Evolutionary conservation across 2,797 vertebrate species (phyloP).

Genomic region (Malacoraja senta): DNA sequence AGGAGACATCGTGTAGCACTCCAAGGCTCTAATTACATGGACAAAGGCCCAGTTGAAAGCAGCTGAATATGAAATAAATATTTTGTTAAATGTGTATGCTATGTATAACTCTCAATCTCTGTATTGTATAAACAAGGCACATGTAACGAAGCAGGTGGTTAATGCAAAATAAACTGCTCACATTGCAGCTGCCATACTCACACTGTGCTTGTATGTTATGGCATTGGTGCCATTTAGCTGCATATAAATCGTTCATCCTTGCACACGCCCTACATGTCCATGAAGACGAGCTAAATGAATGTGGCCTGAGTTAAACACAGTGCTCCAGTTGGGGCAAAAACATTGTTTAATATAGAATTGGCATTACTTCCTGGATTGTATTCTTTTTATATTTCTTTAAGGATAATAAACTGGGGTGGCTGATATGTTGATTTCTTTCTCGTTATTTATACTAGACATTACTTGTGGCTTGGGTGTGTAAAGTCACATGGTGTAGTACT

Average conservation of each 20-base stretch:
- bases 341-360: neutral
- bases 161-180: slow-evolving; percentile 13
- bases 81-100: slow-evolving; percentile 3
- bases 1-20: too few relatives aligned
- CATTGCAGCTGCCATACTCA: slow-evolving; percentile 3
- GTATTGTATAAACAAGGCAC: slow-evolving; percentile 12
- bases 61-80: slow-evolving; percentile 32
- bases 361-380: neutral
- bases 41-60: slow-evolving; percentile 20
- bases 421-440: neutral
- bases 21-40: neutral
- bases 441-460: neutral
- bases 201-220: neutral
- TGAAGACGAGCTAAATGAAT: neutral
- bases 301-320: neutral
- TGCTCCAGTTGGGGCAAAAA: neutral
- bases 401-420: neutral
- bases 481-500: neutral
- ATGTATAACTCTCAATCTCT: neutral
- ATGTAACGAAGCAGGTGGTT: slow-evolving; percentile 26
- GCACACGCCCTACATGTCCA: neutral
- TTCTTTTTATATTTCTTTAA: neutral
- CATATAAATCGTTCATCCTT: neutral
- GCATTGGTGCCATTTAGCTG: slow-evolving; percentile 3
- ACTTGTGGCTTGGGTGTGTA: neutral